Conservation (phyloP, 1,140 invertebrate species). For the Copidosoma floridanum region DNA sequence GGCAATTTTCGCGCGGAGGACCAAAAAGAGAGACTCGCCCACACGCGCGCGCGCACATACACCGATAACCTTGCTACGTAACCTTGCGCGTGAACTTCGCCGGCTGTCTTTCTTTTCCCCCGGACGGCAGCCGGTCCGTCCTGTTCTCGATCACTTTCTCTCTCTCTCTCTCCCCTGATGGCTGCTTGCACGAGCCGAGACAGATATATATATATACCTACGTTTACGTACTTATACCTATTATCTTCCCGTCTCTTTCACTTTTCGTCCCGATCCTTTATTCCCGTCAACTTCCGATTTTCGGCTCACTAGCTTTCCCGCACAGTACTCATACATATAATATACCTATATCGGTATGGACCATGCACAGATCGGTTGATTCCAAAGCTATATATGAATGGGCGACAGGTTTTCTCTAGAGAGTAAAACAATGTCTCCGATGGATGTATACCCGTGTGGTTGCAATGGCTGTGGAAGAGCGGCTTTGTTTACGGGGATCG, state of each 20-base stretch:
- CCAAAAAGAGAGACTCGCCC: not conserved
- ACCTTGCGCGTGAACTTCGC: slow-evolving; percentile 47
- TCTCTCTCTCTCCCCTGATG: slow-evolving; percentile 28
- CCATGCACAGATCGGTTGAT: too few relatives aligned
- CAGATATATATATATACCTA: not conserved
- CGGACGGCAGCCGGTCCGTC: slow-evolving; percentile 26
- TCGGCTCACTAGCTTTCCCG: not conserved
- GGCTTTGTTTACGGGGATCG: too few relatives aligned
- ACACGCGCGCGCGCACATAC: not conserved
- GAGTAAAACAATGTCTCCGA: not conserved
- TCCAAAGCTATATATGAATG: too few relatives aligned
- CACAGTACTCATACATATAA: too few relatives aligned
- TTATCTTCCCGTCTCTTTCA: slow-evolving; percentile 21
- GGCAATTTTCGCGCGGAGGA: not conserved
- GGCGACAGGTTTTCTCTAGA: too few relatives aligned
- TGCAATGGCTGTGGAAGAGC: too few relatives aligned
- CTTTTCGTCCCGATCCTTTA: too few relatives aligned
- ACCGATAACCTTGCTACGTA: slow-evolving; percentile 44
- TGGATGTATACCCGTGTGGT: too few relatives aligned
- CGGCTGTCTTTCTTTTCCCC: not conserved
- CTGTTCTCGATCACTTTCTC: slow-evolving; percentile 53
- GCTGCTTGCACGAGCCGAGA: too few relatives aligned
- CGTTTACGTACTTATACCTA: too few relatives aligned
- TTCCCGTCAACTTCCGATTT: too few relatives aligned
- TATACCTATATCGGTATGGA: too few relatives aligned